phyloP scores from a whole-genome alignment of 2,888 invertebrate species.

The Archips xylosteana region DNA sequence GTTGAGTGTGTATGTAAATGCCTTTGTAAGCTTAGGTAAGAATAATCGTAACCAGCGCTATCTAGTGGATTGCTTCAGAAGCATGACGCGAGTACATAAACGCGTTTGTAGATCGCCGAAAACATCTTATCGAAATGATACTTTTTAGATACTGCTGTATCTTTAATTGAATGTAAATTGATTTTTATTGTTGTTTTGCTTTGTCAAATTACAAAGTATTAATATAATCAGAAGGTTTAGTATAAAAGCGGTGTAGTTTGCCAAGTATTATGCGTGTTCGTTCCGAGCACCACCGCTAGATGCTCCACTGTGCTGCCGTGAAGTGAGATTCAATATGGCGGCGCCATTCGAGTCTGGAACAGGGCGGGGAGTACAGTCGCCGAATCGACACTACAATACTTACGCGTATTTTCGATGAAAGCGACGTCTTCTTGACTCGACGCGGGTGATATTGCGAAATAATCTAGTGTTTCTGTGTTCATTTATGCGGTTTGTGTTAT shows the following conservation, averaged over 20 bases:
- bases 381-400: constrained; percentile 80
- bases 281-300: constrained; percentile 69
- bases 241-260: constrained; percentile 27
- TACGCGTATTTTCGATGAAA: constrained; percentile 83
- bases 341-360: constrained; percentile 82
- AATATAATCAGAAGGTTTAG: background rate
- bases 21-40: constrained; percentile 2
- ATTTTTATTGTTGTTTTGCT: background rate
- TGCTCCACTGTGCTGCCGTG: constrained; percentile 64
- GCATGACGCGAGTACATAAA: constrained; percentile 8
- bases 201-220: background rate
- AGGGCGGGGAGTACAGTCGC: constrained; percentile 85
- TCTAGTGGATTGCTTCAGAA: constrained; percentile 13
- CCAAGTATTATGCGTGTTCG: constrained; percentile 49
- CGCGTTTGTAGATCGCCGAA: background rate
- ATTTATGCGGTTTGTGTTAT: constrained; percentile 78
- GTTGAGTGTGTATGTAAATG: constrained; percentile 10
- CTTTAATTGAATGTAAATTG: background rate
- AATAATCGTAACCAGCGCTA: constrained; percentile 21
- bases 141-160: background rate
- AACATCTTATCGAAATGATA: background rate
- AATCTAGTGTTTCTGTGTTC: constrained; percentile 79
- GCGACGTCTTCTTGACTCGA: constrained; percentile 79
- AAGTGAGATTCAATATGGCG: constrained; percentile 82
- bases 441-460: constrained; percentile 81